Evolutionary conservation across 2,113 vertebrate genomes (phyloP).

Genomic region (Calyptomena viridis): DNA sequence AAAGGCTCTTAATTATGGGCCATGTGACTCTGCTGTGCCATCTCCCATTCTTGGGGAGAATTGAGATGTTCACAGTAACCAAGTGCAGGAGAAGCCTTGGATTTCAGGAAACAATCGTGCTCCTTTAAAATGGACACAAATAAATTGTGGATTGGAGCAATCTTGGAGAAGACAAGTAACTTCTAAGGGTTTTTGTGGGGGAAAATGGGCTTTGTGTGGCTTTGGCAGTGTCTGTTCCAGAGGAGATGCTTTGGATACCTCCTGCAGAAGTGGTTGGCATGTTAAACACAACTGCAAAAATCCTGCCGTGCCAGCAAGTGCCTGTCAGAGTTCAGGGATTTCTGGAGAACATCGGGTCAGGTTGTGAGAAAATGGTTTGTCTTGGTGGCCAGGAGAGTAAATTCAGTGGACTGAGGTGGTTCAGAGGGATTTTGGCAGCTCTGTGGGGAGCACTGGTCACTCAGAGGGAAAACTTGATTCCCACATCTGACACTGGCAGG

Average conservation of each 20-base stretch:
- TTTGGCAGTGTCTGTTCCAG: neutral
- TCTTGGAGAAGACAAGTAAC: neutral
- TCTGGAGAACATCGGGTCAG: neutral
- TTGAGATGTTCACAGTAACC: neutral
- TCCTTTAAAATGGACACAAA: neutral
- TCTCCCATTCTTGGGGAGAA: neutral
- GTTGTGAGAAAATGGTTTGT: neutral
- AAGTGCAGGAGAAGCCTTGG: neutral
- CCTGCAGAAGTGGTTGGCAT: neutral
- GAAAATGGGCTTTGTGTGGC: neutral
- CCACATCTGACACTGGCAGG: fast-evolving
- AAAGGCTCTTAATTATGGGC: slow-evolving; percentile 13
- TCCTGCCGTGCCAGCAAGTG: fast-evolving
- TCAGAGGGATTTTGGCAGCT: neutral
- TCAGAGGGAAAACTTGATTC: neutral
- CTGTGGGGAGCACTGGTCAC: fast-evolving
- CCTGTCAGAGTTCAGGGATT: neutral
- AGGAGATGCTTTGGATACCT: neutral
- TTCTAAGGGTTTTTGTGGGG: fast-evolving
- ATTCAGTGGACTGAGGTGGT: neutral
- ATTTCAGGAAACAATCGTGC: neutral
- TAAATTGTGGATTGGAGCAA: neutral
- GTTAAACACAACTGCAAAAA: neutral
- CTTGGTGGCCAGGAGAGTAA: neutral
- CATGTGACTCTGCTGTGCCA: neutral